Evolutionary conservation across 2,888 invertebrate species (phyloP).

Genomic region (Apodemia zela): DNA sequence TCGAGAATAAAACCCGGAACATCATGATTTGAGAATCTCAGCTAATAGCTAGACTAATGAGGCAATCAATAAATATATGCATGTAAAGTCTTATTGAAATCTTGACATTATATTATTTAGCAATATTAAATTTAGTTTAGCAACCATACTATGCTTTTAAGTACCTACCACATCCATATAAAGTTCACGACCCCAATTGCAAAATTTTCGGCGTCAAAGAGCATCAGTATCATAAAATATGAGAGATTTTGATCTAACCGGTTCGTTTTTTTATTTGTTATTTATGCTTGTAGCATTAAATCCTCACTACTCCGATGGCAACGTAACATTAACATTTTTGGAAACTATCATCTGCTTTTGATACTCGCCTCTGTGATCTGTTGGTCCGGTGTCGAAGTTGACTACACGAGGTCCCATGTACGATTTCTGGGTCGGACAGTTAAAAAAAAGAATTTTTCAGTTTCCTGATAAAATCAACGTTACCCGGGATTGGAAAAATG

Average conservation of each 20-base stretch:
- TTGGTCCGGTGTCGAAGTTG: too few relatives aligned
- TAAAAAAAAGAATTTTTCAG: too few relatives aligned
- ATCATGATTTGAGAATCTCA: too few relatives aligned
- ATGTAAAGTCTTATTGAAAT: neutral
- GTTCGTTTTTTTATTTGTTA: neutral
- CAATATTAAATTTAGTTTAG: conserved; percentile 18
- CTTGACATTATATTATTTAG: conserved; percentile 6
- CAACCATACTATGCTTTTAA: conserved; percentile 13
- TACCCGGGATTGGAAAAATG: too few relatives aligned
- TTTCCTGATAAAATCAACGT: too few relatives aligned
- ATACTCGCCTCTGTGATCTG: too few relatives aligned
- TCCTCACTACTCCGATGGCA: neutral
- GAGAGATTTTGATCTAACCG: neutral
- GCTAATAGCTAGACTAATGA: too few relatives aligned
- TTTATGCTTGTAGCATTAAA: neutral
- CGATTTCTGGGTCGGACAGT: too few relatives aligned
- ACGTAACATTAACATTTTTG: too few relatives aligned
- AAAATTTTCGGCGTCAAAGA: conserved; percentile 17
- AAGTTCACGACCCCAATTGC: conserved; percentile 30
- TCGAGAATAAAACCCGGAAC: too few relatives aligned
- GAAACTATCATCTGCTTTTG: too few relatives aligned
- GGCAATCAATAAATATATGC: neutral
- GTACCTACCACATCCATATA: conserved; percentile 24
- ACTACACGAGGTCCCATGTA: too few relatives aligned
- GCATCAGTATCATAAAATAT: neutral